phyloP scores from a whole-genome alignment of 1,140 invertebrate species.

The Drosophila triauraria region DNA sequence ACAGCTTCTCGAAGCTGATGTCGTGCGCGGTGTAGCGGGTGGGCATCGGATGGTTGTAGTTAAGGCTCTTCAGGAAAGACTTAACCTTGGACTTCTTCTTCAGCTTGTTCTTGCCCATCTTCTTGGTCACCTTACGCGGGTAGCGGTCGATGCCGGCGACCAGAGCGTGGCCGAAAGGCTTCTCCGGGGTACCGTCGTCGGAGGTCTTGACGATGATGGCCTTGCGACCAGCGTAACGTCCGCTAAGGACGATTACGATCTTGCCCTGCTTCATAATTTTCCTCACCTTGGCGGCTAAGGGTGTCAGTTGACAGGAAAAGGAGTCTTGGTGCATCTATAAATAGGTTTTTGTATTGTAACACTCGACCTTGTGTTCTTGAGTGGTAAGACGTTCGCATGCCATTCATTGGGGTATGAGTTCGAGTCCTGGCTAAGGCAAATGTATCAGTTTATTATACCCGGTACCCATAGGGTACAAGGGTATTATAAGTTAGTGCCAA shows the following conservation, averaged over 20 bases:
- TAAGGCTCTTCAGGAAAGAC: conserved; percentile 98
- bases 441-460: no score
- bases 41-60: conserved; percentile 99
- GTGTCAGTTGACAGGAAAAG: no score
- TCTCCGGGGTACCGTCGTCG: conserved; percentile 98
- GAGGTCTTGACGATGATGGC: conserved; percentile 98
- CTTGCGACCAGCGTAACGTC: conserved; percentile 98
- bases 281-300: conserved; percentile 90
- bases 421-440: no score
- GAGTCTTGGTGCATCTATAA: no score
- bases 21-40: conserved; percentile 97
- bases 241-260: conserved; percentile 98
- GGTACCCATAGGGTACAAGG: no score
- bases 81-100: conserved; percentile 98
- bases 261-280: conserved; percentile 99
- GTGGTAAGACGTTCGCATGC: no score
- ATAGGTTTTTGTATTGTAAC: no score
- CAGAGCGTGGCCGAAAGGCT: conserved; percentile 98
- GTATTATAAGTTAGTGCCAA: no score
- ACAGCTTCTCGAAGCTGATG: conserved; percentile 91
- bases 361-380: no score
- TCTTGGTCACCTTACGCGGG: conserved; percentile 97
- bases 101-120: conserved; percentile 98
- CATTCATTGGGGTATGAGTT: no score
- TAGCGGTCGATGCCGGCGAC: conserved; percentile 99